Percentiles rank a stretch among this genome's conserved stretches.
Evolutionary conservation across 2,113 vertebrate species (phyloP).

Genomic region (Pandion haliaetus): DNA sequence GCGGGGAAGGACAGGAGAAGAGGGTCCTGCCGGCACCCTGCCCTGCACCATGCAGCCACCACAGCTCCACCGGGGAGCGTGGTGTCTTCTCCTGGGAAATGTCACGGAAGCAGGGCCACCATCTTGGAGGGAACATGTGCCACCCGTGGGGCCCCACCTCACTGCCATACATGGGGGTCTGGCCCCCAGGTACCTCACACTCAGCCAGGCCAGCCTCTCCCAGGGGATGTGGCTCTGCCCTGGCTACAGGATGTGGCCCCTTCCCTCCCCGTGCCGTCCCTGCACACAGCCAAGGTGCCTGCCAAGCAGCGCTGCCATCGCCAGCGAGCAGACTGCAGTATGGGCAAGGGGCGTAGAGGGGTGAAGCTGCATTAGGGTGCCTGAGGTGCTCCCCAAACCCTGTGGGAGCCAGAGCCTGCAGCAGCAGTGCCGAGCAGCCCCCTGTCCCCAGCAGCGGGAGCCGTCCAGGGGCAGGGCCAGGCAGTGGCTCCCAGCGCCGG

Average conservation of each 20-base stretch:
- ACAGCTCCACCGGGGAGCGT: fast-evolving
- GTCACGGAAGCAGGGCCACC: neutral
- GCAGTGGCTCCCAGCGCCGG: neutral
- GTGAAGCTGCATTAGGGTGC: fast-evolving
- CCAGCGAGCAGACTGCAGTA: neutral
- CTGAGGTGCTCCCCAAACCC: fast-evolving
- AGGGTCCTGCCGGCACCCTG: neutral
- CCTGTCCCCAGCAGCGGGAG: neutral
- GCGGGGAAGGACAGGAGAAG: neutral
- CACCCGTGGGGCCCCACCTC: neutral
- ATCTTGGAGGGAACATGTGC: fast-evolving
- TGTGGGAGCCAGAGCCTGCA: fast-evolving
- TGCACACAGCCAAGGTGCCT: neutral
- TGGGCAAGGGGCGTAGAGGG: neutral
- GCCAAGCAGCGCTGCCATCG: neutral
- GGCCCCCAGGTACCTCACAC: neutral
- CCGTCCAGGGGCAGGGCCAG: neutral
- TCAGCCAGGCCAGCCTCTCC: neutral
- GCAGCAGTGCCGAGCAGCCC: fast-evolving
- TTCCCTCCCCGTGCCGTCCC: neutral
- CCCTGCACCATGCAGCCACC: neutral
- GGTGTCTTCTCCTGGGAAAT: neutral
- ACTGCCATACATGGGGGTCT: no score
- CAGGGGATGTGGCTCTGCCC: neutral
- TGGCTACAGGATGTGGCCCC: neutral